phyloP scores from a whole-genome alignment of 1,140 invertebrate genomes.

The Aphelenchoides besseyi region DNA sequence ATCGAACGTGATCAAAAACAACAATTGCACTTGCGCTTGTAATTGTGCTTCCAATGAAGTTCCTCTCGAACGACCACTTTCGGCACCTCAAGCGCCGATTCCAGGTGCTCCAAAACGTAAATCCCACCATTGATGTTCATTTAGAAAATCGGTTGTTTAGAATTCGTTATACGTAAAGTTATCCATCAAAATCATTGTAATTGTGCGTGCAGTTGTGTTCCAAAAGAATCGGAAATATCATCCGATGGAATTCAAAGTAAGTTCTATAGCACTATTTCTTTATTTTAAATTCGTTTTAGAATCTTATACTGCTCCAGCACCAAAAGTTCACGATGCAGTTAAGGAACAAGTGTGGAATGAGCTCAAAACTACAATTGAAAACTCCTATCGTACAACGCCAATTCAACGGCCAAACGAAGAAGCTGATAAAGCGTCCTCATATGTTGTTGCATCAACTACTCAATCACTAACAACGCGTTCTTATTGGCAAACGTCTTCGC shows the following conservation, averaged over 20 bases:
- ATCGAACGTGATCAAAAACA: conserved; percentile 7
- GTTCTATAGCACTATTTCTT: neutral
- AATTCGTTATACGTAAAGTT: neutral
- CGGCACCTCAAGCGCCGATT: neutral
- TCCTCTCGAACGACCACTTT: neutral
- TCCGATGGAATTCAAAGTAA: neutral
- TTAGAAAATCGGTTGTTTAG: neutral
- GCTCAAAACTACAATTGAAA: conserved; percentile 5
- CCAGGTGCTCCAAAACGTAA: neutral
- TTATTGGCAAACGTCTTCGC: neutral
- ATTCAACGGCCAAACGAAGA: neutral
- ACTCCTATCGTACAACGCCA: neutral
- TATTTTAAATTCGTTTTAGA: neutral
- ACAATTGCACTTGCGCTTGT: conserved; percentile 3
- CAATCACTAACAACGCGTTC: neutral
- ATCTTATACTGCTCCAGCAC: neutral
- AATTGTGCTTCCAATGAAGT: neutral
- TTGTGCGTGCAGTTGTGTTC: conserved; percentile 8
- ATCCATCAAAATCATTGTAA: conserved; percentile 4
- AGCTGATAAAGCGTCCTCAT: too few relatives aligned
- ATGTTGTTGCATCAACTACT: neutral
- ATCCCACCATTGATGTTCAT: neutral
- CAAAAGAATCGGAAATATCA: neutral
- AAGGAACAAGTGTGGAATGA: neutral
- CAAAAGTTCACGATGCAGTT: neutral